Evolutionary conservation across 2,888 invertebrate genomes (phyloP).

Genomic region (Erebia palarica): DNA sequence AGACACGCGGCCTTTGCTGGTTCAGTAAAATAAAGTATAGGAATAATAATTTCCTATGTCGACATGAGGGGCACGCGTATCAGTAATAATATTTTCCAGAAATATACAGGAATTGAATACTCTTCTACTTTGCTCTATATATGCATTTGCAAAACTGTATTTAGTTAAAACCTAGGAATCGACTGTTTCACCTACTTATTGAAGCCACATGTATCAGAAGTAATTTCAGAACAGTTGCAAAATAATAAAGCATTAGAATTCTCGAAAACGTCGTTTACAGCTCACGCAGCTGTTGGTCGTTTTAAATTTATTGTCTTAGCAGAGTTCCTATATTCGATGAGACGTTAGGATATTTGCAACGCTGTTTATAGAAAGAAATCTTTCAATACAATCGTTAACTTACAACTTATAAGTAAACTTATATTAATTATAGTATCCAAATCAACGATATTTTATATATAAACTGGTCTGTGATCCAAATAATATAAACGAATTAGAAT

Average conservation of each 20-base stretch:
- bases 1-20: background rate
- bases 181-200: constrained; percentile 47
- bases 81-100: background rate
- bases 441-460: too few species aligned
- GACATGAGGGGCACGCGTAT: background rate
- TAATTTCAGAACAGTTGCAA: constrained; percentile 63
- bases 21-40: background rate
- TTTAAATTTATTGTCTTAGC: constrained; percentile 48
- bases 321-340: constrained; percentile 36
- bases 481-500: too few species aligned
- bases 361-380: constrained; percentile 15
- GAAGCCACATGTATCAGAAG: constrained; percentile 59
- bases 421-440: too few species aligned
- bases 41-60: background rate
- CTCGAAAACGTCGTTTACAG: constrained; percentile 62
- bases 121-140: background rate
- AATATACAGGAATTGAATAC: background rate
- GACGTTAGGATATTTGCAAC: constrained; percentile 22
- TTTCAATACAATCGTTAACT: background rate
- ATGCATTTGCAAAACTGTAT: constrained; percentile 9
- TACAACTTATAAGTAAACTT: too few species aligned
- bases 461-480: too few species aligned
- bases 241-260: constrained; percentile 70
- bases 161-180: constrained; percentile 17
- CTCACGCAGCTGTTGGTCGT: constrained; percentile 63